Percentiles rank a stretch among this genome's conserved stretches.
Evolutionary conservation across 2,888 invertebrate species (phyloP).

Genomic region (Agrypnus murinus): DNA sequence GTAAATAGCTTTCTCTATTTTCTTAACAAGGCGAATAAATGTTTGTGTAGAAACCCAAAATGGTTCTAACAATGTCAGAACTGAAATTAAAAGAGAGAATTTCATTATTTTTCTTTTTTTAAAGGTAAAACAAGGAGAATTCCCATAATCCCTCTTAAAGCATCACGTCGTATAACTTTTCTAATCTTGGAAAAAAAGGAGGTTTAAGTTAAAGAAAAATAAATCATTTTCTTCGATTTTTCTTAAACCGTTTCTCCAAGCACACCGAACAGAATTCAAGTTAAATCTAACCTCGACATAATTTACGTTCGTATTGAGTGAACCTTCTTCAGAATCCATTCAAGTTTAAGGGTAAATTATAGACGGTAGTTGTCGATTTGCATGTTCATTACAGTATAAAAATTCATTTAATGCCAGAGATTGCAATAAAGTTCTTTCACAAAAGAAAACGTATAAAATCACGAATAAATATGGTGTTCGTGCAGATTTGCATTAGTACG

Average conservation of each 20-base stretch:
- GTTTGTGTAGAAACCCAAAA: background rate
- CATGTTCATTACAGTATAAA: slow-evolving; percentile 36
- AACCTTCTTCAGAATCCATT: slow-evolving; percentile 10
- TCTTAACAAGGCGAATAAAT: background rate
- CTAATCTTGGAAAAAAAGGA: slow-evolving; percentile 6
- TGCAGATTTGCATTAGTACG: slow-evolving; percentile 30
- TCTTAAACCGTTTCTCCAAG: background rate
- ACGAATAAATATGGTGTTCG: slow-evolving; percentile 32
- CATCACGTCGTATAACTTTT: slow-evolving; percentile 12
- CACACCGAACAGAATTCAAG: background rate
- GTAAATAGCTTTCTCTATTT: too few relatives aligned
- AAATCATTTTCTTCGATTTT: slow-evolving; percentile 12
- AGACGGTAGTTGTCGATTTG: slow-evolving; percentile 36
- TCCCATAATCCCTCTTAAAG: background rate
- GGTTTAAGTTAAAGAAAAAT: background rate
- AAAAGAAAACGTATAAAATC: slow-evolving; percentile 30
- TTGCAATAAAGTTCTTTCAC: slow-evolving; percentile 21
- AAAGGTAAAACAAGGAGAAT: background rate
- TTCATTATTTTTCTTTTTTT: too few relatives aligned
- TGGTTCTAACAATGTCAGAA: too few relatives aligned
- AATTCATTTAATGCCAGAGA: slow-evolving; percentile 36
- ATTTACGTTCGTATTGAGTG: slow-evolving; percentile 15
- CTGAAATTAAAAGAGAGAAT: too few relatives aligned
- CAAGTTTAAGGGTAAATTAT: slow-evolving; percentile 28
- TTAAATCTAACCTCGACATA: slow-evolving; percentile 3